Evolutionary conservation across 2,888 invertebrate species (phyloP), one percentile per base, ranked within the genome.

Genomic region (Sipunculus nudus): DNA sequence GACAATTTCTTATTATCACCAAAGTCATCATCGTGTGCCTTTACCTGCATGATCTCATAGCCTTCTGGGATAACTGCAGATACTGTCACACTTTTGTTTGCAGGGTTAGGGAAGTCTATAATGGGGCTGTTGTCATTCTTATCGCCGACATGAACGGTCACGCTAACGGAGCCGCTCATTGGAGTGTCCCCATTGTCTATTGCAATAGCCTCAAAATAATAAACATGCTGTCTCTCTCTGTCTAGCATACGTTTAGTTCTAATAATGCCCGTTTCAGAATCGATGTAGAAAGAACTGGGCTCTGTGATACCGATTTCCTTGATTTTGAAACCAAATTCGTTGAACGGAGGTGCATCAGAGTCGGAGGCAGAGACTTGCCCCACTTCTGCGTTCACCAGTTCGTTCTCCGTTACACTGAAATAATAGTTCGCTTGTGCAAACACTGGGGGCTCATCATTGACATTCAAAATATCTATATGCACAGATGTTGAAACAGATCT

Each of bases 191-290:
- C 47, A 53, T 26, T 19, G 6, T 21, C 48, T n/a, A 28, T 32
- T 38, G 59, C 65, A 29, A 50, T 32, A 8, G 60, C 53, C 0
- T 29, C 43, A 26, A 67, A 8, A 23, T 55, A 29, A 39, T 62
- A 65, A 16, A 23, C 39, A 21, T 29, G 28, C 73, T 90, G 90
- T 10, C n/a, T 10, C 85, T 97, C 96, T 45, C 96, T 88, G 83
- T 97, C 96, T 72, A 97, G 86, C 2, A 90, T 87, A 75, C 90
- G 89, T 71, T 90, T 90, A 52, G 94, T 93, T 61, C 89, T 89
- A 72, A 96, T 92, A 78, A 92, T 89, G 53, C 96, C 96, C 92
- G 86, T 74, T 25, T 68, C 55, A 0, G 75, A 66, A 53, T 78
- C 72, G 23, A 81, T 74, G 29, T 53, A 66, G 54, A 67, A 67